Evolutionary conservation across 2,797 vertebrate species (phyloP).

Genomic region (Pteropus rufus): DNA sequence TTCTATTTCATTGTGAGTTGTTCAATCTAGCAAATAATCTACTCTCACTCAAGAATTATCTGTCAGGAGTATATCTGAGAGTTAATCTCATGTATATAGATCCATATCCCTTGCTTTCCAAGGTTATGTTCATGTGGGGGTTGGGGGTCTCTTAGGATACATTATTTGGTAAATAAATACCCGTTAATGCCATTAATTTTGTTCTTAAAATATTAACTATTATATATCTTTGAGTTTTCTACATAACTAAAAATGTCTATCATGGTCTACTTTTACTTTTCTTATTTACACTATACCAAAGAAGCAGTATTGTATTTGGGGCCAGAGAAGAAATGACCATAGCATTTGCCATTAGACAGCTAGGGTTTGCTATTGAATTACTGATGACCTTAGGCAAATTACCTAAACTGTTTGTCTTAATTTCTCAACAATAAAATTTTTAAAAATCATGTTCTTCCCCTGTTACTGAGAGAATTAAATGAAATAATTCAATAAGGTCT

Average conservation of each 20-base stretch:
- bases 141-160: neutral
- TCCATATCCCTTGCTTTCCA: neutral
- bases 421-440: neutral
- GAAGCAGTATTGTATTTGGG: neutral
- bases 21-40: neutral
- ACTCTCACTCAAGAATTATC: neutral
- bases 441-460: neutral
- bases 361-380: neutral
- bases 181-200: neutral
- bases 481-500: neutral
- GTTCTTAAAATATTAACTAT: neutral
- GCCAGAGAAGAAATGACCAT: neutral
- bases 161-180: neutral
- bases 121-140: neutral
- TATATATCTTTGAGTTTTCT: neutral
- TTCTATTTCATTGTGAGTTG: slow-evolving; percentile 1
- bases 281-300: neutral
- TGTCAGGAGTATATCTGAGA: neutral
- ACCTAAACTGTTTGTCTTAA: neutral
- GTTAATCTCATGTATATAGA: neutral
- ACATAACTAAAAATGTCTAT: neutral
- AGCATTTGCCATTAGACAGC: neutral
- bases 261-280: neutral
- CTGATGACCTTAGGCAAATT: neutral
- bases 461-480: neutral